Evolutionary conservation across 2,888 invertebrate genomes (phyloP).

Genomic region (Clivina fossor): DNA sequence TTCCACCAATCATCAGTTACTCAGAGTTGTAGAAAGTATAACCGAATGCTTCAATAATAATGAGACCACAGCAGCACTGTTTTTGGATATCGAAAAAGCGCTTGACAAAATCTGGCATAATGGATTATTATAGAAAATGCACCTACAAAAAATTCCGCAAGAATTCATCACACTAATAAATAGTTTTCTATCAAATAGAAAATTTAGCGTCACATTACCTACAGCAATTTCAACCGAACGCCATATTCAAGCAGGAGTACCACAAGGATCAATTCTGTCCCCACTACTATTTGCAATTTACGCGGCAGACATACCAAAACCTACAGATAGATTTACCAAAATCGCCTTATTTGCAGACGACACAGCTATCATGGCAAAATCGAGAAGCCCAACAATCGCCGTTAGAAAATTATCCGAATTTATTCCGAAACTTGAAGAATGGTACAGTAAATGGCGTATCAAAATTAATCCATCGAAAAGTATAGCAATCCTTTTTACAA

Average conservation of each 20-base stretch:
- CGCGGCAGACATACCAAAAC: conserved; percentile 40
- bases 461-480: conserved; percentile 34
- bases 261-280: conserved; percentile 40
- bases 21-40: conserved; percentile 40
- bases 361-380: conserved; percentile 32
- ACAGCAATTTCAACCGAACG: conserved; percentile 24
- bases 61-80: conserved; percentile 40
- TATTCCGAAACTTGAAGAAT: conserved; percentile 21
- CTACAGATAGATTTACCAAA: conserved; percentile 19
- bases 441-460: conserved; percentile 33
- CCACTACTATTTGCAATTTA: conserved; percentile 40
- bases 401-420: too few species aligned
- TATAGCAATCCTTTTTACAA: conserved; percentile 28
- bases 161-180: conserved; percentile 37
- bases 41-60: conserved; percentile 38
- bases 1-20: conserved; percentile 41
- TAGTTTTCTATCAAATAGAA: conserved; percentile 38
- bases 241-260: conserved; percentile 41
- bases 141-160: conserved; percentile 31
- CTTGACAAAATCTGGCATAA: conserved; percentile 45
- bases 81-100: conserved; percentile 44
- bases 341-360: conserved; percentile 35
- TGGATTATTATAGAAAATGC: conserved; percentile 40
- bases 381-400: not conserved
- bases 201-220: conserved; percentile 37